Percentiles rank a stretch among this genome's conserved stretches.
phyloP scores from a whole-genome alignment of 2,888 invertebrate genomes.

The Synanthedon tipuliformis region DNA sequence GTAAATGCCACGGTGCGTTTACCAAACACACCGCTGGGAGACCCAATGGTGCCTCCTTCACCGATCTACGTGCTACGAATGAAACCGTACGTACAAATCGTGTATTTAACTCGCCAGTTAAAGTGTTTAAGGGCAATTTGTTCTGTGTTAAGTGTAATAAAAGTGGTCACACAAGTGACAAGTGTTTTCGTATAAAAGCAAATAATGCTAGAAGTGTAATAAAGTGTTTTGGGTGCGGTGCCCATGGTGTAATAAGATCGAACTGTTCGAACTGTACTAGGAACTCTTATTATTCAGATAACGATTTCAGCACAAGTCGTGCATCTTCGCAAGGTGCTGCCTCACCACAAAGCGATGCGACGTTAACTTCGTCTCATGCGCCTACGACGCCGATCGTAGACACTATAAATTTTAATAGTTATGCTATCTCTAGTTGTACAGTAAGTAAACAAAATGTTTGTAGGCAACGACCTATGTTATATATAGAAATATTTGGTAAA shows the following conservation, averaged over 20 bases:
- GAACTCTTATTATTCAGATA: neutral
- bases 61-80: too few relatives aligned
- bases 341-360: too few relatives aligned
- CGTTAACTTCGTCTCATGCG: too few relatives aligned
- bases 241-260: neutral
- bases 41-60: neutral
- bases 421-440: too few relatives aligned
- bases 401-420: too few relatives aligned
- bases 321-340: neutral
- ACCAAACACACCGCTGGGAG: too few relatives aligned
- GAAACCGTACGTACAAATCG: too few relatives aligned
- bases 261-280: neutral
- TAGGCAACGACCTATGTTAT: neutral
- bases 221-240: neutral
- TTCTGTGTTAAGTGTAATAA: neutral
- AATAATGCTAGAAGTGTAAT: neutral
- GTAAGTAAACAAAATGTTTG: too few relatives aligned
- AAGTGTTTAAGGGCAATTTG: neutral
- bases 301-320: neutral
- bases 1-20: too few relatives aligned
- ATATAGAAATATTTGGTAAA: neutral
- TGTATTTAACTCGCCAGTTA: neutral
- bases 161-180: neutral
- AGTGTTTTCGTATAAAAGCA: neutral
- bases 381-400: neutral